Percentiles rank a stretch among this genome's conserved stretches.
Evolutionary conservation across 2,113 vertebrate genomes (phyloP).

Genomic region (Mohoua ochrocephala): DNA sequence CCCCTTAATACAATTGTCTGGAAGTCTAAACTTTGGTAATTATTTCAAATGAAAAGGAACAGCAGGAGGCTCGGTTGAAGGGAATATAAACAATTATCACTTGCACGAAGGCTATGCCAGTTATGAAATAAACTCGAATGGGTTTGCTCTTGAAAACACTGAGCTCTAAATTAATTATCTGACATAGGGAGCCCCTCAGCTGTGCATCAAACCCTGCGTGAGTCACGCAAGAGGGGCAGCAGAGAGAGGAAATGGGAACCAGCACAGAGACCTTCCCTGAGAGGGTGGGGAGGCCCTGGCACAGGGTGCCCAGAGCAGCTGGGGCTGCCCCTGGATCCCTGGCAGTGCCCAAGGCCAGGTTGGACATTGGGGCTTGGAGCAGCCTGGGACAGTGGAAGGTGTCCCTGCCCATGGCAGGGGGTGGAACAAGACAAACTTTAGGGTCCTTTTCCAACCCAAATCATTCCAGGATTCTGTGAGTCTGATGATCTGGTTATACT

Average conservation of each 20-base stretch:
- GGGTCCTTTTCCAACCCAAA: neutral
- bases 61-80: conserved; percentile 50
- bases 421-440: no score
- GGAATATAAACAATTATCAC: conserved; percentile 64
- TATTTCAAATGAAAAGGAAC: conserved; percentile 54
- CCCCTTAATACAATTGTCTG: conserved; percentile 50
- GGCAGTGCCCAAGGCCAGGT: rapidly evolving
- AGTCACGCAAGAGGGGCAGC: neutral
- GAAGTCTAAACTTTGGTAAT: conserved; percentile 62
- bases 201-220: neutral
- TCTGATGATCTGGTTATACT: neutral
- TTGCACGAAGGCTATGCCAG: conserved; percentile 40
- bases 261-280: neutral
- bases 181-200: neutral
- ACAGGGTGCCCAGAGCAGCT: neutral
- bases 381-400: rapidly evolving
- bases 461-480: neutral
- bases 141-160: neutral
- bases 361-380: neutral
- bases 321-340: neutral
- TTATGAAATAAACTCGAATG: conserved; percentile 22
- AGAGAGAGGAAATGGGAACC: neutral
- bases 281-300: neutral
- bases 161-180: conserved; percentile 7
- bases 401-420: neutral